These are phyloP conservation scores for Piezodorus guildinii DNA, from an alignment of 1,140 invertebrate species.

Conservation along the genomic window DNA sequence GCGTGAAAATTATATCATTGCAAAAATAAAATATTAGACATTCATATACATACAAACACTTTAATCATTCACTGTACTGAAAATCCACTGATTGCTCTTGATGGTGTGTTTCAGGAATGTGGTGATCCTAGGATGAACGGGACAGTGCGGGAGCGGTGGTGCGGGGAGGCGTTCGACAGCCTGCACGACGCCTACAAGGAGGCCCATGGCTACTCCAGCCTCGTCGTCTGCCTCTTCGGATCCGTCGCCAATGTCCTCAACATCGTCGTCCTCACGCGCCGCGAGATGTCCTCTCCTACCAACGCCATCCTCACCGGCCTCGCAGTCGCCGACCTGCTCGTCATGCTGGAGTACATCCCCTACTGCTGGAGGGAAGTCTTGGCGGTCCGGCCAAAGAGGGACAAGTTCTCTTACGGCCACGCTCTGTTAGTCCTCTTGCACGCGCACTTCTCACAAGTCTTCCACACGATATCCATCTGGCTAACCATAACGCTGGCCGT, in stretches of 20 bases:
- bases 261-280: constrained; percentile 82
- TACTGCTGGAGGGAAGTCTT: constrained; percentile 68
- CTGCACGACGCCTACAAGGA: constrained; percentile 38
- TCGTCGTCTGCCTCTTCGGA: constrained; percentile 80
- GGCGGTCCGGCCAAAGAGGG: constrained; percentile 32
- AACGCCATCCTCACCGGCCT: constrained; percentile 80
- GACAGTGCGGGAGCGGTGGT: constrained; percentile 29
- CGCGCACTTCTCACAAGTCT: constrained; percentile 68
- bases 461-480: constrained; percentile 88
- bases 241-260: constrained; percentile 86
- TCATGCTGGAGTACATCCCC: constrained; percentile 89
- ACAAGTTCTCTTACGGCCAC: constrained; percentile 61
- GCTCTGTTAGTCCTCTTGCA: constrained; percentile 71
- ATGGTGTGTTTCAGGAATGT: neutral
- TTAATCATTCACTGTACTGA: too few species aligned
- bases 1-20: too few species aligned
- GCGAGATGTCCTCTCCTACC: constrained; percentile 82
- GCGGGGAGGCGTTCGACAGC: constrained; percentile 35
- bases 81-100: too few species aligned
- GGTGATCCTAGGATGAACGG: neutral
- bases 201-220: constrained; percentile 58
- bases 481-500: constrained; percentile 81
- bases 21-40: too few species aligned
- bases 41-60: too few species aligned
- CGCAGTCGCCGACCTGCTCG: constrained; percentile 81